These are phyloP conservation scores for Leptinotarsa haldemani DNA, from an alignment of 2,888 invertebrate species.

Conservation along the genomic window DNA sequence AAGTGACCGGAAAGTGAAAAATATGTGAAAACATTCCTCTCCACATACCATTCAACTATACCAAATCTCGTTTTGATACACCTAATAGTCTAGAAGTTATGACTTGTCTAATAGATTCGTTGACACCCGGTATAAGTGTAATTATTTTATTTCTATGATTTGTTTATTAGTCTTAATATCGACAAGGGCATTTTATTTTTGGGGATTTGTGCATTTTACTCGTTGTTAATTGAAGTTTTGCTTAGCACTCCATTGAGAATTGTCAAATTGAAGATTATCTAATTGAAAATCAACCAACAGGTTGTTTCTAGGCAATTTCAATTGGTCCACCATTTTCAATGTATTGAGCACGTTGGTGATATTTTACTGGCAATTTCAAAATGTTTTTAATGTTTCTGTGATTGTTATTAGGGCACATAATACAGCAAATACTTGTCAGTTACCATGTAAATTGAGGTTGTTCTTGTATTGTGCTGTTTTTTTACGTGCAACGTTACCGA, in stretches of 20 bases:
- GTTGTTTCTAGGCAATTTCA: neutral
- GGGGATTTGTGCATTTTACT: neutral
- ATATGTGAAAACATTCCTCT: too few relatives aligned
- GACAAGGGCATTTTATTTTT: slow-evolving; percentile 25
- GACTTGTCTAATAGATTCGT: too few relatives aligned
- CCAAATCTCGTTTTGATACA: too few relatives aligned
- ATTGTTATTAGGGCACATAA: slow-evolving; percentile 45
- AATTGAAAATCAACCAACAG: neutral
- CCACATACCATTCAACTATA: too few relatives aligned
- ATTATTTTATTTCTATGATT: neutral
- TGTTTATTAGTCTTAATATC: slow-evolving; percentile 2
- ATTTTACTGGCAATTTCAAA: slow-evolving; percentile 23
- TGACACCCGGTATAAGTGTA: too few relatives aligned
- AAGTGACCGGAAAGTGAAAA: too few relatives aligned
- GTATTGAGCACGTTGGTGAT: slow-evolving; percentile 18
- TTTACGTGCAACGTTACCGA: slow-evolving; percentile 65
- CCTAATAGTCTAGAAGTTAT: too few relatives aligned
- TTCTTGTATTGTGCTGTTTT: slow-evolving; percentile 46
- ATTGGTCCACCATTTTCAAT: slow-evolving; percentile 9
- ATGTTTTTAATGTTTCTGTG: slow-evolving; percentile 41
- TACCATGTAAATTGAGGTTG: slow-evolving; percentile 45
- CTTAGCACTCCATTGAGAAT: slow-evolving; percentile 10
- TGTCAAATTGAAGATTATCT: neutral
- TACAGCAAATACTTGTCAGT: slow-evolving; percentile 39
- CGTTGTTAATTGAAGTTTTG: neutral